phyloP scores from a whole-genome alignment of 2,888 invertebrate species.

The Drosophila hamatofila region DNA sequence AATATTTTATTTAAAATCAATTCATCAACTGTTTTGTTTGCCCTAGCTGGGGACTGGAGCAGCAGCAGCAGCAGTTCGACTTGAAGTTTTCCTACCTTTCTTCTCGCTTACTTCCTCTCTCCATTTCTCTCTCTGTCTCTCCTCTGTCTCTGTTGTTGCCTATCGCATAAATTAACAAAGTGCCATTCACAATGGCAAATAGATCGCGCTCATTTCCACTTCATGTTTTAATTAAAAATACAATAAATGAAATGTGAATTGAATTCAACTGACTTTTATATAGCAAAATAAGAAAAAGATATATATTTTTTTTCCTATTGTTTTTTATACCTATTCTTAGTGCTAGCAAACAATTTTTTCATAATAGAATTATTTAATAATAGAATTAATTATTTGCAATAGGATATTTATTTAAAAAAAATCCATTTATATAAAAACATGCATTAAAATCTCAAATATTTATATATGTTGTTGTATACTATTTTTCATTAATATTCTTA shows the following conservation, averaged over 20 bases:
- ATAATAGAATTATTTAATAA: no score
- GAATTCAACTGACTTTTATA: background rate
- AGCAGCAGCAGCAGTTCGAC: constrained; percentile 6
- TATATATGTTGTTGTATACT: no score
- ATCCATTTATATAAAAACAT: no score
- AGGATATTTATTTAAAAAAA: no score
- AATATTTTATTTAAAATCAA: constrained; percentile 72
- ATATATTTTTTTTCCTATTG: no score
- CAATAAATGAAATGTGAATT: constrained; percentile 10
- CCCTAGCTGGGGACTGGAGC: constrained; percentile 24
- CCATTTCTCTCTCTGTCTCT: no score
- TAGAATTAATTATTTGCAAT: no score
- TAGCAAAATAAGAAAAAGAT: background rate
- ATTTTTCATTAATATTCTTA: no score
- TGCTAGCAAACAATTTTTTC: no score
- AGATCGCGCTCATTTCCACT: constrained; percentile 36
- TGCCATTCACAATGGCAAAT: constrained; percentile 54
- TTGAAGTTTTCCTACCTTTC: background rate
- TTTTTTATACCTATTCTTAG: no score
- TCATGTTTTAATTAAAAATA: constrained; percentile 51
- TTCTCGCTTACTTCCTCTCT: background rate
- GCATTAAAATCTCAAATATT: no score
- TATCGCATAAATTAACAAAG: constrained; percentile 60
- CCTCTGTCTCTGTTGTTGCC: background rate
- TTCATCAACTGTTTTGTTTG: constrained; percentile 74